Evolutionary conservation across 2,113 vertebrate genomes (phyloP), one percentile per base, ranked within the genome.

Genomic region (Lichenostomus cassidix): DNA sequence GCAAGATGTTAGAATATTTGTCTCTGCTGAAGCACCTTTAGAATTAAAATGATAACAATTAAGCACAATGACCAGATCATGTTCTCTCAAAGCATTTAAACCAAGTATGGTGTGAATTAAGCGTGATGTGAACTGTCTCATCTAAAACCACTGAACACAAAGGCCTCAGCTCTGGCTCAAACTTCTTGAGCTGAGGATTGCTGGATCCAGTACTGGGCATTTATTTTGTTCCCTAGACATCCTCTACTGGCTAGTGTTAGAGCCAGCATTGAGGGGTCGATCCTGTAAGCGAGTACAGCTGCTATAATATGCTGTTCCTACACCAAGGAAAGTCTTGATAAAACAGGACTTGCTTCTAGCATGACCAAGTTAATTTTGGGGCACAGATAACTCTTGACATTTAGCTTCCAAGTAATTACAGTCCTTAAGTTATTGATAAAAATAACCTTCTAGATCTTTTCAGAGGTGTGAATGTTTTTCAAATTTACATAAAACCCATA

Each of bases 351-450:
- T 94, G 50, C 77, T 97, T 96, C 93, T 93, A 86, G 60, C 47
- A 84, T n/a, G 52, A 93, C 82, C 87, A 93, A 96, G 42, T 86
- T 86, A 71, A 90, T 92, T 81, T 79, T 70, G 21, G 89, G 85
- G 79, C 83, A 97, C 71, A 91, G 62, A 87, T 95, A 96, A 95
- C 82, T 70, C 82, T 79, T 95, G 90, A 96, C 70, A 95, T 78
- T 97, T 95, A 93, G 93, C 56, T 94, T 93, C 41, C 88, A 96
- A 90, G 39, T 95, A 94, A 96, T 81, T 94, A 82, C 3, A 14
- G 46, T 29, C 41, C 42, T 94, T 84, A 93, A 92, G 88, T 85
- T 77, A 94, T 58, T 89, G 83, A 58, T 78, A 89, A 94, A 97
- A 96, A 92, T 86, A 96, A 70, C 31, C 41, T 81, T 74, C 65